Evolutionary conservation across 2,888 invertebrate genomes (phyloP).

Genomic region (Clostera curtula): DNA sequence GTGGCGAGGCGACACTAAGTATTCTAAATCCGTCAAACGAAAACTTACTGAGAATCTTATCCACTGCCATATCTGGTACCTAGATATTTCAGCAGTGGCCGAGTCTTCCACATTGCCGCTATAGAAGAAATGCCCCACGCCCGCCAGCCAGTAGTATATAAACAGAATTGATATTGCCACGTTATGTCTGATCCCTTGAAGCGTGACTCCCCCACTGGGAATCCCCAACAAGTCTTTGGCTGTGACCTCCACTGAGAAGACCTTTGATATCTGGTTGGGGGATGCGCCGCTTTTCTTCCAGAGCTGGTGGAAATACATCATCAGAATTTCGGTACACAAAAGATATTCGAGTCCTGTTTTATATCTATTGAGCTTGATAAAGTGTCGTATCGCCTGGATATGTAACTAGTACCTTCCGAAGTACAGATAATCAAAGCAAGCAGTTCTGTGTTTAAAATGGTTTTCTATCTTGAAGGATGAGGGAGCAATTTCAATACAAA

Average conservation of each 20-base stretch:
- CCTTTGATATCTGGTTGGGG: constrained; percentile 69
- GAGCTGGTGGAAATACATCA: too few species aligned
- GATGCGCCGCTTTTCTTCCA: constrained; percentile 64
- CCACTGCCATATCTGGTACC: constrained; percentile 85
- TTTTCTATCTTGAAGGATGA: too few species aligned
- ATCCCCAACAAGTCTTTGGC: constrained; percentile 70
- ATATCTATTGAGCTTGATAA: too few species aligned
- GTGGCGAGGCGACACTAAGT: too few species aligned
- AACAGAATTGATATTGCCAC: constrained; percentile 79
- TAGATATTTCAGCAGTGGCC: constrained; percentile 83
- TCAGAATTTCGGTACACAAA: too few species aligned
- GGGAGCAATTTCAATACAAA: too few species aligned
- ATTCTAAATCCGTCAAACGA: neutral
- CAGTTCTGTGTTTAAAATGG: too few species aligned
- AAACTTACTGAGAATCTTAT: constrained; percentile 73
- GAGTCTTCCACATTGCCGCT: constrained; percentile 81
- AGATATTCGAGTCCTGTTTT: too few species aligned
- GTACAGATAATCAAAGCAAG: too few species aligned
- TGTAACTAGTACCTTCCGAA: too few species aligned
- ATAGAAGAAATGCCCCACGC: constrained; percentile 79
- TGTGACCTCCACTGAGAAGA: constrained; percentile 47
- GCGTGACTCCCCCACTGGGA: constrained; percentile 78
- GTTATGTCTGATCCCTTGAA: constrained; percentile 77
- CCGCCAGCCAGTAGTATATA: constrained; percentile 80
- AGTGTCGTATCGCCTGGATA: too few species aligned